Evolutionary conservation across 2,888 invertebrate species (phyloP).

Genomic region (Camponotus fellah): DNA sequence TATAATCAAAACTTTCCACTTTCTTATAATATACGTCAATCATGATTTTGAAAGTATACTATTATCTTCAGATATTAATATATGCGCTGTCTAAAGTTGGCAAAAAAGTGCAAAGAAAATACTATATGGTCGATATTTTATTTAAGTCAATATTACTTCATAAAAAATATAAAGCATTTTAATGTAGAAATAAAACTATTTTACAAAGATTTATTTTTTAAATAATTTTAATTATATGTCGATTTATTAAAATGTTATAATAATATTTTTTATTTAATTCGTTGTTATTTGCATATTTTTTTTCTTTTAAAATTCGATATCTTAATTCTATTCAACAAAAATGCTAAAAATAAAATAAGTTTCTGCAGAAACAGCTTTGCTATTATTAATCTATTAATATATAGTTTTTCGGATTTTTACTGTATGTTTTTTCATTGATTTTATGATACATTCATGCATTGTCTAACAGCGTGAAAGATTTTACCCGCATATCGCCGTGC

Average conservation of each 20-base stretch:
- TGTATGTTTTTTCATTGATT: not conserved
- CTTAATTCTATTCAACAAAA: not conserved
- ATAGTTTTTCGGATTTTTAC: not conserved
- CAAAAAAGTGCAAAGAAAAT: not conserved
- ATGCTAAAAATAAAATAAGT: not conserved
- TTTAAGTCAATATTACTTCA: not conserved
- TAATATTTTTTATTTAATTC: not conserved
- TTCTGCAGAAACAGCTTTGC: not conserved
- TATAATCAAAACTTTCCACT: not conserved
- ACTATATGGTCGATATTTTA: not conserved
- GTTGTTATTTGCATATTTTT: not conserved
- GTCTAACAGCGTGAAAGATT: not conserved
- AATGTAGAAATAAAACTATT: not conserved
- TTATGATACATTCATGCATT: not conserved
- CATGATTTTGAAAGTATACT: not conserved
- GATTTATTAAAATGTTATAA: not conserved
- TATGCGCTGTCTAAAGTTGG: not conserved
- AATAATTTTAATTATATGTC: not conserved
- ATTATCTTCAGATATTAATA: not conserved
- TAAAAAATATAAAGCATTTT: not conserved
- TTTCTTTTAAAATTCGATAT: not conserved
- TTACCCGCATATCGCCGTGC: not conserved
- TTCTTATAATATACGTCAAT: not conserved
- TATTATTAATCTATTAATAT: not conserved
- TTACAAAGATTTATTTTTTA: not conserved